A percentile compares a stretch with the other conserved stretches of the same genome.
These are phyloP conservation scores for Gonocerus acuteangulatus DNA, from an alignment of 2,888 invertebrate species.

Conservation along the genomic window DNA sequence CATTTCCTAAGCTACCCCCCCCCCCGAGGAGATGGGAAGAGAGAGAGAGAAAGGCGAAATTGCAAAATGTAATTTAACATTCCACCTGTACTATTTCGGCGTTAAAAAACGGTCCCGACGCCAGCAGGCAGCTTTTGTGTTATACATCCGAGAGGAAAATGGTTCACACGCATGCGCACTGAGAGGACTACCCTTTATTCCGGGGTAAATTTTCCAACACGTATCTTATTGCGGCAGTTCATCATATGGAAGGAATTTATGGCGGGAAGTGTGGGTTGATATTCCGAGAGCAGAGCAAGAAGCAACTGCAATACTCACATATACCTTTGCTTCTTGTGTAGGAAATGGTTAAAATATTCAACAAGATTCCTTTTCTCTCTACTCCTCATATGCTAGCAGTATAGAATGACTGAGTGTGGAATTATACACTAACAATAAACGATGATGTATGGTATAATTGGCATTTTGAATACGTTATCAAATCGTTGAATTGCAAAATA, in stretches of 20 bases:
- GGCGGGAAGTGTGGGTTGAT: no score
- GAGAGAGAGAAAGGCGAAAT: constrained; percentile 12
- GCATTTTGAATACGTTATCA: neutral
- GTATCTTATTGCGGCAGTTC: constrained; percentile 18
- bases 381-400: no score
- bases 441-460: neutral
- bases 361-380: no score
- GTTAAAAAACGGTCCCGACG: constrained; percentile 11
- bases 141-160: neutral
- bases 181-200: neutral
- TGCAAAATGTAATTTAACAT: constrained; percentile 31
- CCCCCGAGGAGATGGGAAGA: neutral
- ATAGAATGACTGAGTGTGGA: neutral
- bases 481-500: neutral
- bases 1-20: constrained; percentile 24
- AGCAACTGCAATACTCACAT: no score
- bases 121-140: neutral
- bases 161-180: no score
- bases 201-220: constrained; percentile 19
- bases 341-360: no score
- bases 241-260: constrained; percentile 4
- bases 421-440: neutral
- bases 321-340: no score
- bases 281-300: no score
- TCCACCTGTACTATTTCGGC: constrained; percentile 24